phyloP scores from a whole-genome alignment of 2,888 invertebrate species.

The Odontothrips loti region DNA sequence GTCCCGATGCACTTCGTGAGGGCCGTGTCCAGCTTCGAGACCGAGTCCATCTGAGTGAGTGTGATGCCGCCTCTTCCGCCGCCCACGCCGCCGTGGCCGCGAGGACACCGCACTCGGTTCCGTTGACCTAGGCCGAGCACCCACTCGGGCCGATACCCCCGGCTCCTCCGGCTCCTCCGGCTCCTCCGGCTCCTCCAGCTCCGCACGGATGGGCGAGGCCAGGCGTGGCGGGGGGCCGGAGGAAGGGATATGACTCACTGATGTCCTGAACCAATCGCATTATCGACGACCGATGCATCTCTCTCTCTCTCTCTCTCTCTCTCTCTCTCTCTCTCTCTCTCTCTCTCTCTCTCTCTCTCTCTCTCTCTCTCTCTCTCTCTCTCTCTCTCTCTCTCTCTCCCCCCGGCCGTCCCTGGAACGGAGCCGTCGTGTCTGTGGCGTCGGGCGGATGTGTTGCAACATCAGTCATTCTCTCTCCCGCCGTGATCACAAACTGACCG shows the following conservation, averaged over 20 bases:
- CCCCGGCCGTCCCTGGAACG: neutral
- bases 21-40: neutral
- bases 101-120: neutral
- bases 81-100: neutral
- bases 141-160: neutral
- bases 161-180: neutral
- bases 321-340: too few relatives aligned
- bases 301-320: too few relatives aligned
- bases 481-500: neutral
- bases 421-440: neutral
- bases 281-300: neutral
- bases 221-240: neutral
- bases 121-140: conserved; percentile 6
- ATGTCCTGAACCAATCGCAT: neutral
- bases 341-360: too few relatives aligned
- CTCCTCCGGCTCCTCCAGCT: neutral
- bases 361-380: too few relatives aligned
- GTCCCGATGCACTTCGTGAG: neutral
- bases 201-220: too few relatives aligned
- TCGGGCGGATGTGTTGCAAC: neutral
- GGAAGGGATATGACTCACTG: neutral
- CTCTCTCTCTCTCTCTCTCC: too few relatives aligned
- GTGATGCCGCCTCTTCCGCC: neutral
- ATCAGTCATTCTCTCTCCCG: neutral
- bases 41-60: conserved; percentile 14